Conservation (phyloP, 2,888 invertebrate species). For the Dryocosmus kuriphilus region DNA sequence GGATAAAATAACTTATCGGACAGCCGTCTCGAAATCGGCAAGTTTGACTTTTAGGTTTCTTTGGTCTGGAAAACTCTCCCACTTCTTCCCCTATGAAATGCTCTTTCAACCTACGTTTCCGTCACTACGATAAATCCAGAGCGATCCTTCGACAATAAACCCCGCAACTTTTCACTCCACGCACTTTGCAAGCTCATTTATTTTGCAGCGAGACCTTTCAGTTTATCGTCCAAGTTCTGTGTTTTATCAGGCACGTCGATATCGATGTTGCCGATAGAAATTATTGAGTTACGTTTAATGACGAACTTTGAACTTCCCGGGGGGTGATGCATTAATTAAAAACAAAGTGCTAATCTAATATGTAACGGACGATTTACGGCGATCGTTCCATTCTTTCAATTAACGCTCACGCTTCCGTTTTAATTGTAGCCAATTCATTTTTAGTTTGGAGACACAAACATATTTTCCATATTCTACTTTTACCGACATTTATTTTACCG, state of each 20-base stretch:
- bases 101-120: slow-evolving; percentile 6
- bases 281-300: slow-evolving; percentile 19
- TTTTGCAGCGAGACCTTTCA: slow-evolving; percentile 18
- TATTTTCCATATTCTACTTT: too few relatives aligned
- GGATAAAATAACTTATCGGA: slow-evolving; percentile 10
- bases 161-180: slow-evolving; percentile 22
- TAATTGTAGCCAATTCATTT: neutral
- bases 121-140: slow-evolving; percentile 28
- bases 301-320: slow-evolving; percentile 11
- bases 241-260: slow-evolving; percentile 7
- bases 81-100: slow-evolving; percentile 16
- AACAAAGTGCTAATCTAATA: slow-evolving; percentile 10
- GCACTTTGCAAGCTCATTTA: slow-evolving; percentile 37
- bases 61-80: slow-evolving; percentile 1
- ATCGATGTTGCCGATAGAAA: slow-evolving; percentile 21
- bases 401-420: neutral
- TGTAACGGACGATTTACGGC: neutral
- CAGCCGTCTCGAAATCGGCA: slow-evolving; percentile 7
- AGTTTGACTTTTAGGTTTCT: neutral
- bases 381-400: neutral
- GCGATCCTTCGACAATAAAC: slow-evolving; percentile 33
- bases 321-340: slow-evolving; percentile 8
- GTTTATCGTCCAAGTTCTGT: neutral
- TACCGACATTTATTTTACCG: too few relatives aligned
- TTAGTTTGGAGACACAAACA: neutral